Base-by-base conservation (phyloP, 2,888 invertebrate species). In the Ceriagrion tenellum region DNA sequence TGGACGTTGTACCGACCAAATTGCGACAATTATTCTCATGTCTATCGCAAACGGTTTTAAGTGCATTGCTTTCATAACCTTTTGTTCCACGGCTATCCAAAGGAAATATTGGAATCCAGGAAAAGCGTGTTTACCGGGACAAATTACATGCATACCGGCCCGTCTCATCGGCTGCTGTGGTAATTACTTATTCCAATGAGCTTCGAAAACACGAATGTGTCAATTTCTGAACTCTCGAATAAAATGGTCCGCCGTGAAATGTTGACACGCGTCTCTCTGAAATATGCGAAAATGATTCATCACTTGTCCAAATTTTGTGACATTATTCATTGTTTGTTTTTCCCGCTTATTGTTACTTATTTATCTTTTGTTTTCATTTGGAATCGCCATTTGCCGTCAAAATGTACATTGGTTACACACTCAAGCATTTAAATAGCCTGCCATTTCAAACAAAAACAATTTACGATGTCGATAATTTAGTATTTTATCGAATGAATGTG, bases 131-230 rank as follows among this genome's bases (percentile, higher is more conserved):
- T 81, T 81, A 35, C 81, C 35, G 35, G 81, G 35, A 81, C 81
- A 81, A 81, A 81, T 81, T 81, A 35, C 81, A 81, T 35, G 81
- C 81, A 81, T 81, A 81, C 81, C 81, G 18, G 30, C 16, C 35
- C 13, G 35, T 69, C 81, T 81, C 81, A 35, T 81, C 30, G 81
- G 16, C 81, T 81, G 30, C 35, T 81, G 30, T 18, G 12, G 81
- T 81, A 81, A 81, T 81, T 81, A 81, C 81, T 35, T 35, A 81
- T 81, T 81, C 81, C 35, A 81, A 81, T 81, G 81, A 81, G 81
- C 81, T 81, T 18, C 30, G 81, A 35, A 35, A 81, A 81, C 81
- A 81, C 26, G 35, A 30, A 35, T 81, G 30, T 35, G 81, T 35
- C 81, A 81, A 81, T 81, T 81, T 81, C 81, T 81, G 35, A 30